These are phyloP conservation scores for Tachycineta bicolor DNA, from an alignment of 2,113 vertebrate genomes.

Conservation along the genomic window DNA sequence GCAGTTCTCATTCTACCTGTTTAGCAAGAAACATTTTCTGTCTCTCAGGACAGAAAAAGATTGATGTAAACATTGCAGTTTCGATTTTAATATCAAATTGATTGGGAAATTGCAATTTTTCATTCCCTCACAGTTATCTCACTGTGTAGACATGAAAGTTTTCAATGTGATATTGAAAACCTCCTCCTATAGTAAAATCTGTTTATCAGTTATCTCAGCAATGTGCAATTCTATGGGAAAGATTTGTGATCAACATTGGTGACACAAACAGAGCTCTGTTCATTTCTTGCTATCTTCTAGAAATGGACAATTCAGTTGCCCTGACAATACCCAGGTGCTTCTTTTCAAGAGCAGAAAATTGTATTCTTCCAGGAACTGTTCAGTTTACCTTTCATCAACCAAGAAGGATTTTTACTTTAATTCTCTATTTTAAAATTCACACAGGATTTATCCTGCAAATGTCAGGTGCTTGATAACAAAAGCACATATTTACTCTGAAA, in stretches of 20 bases:
- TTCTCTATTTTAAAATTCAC: conserved; percentile 50
- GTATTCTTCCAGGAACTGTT: conserved; percentile 30
- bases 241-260: not conserved
- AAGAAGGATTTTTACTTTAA: conserved; percentile 40
- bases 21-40: not conserved
- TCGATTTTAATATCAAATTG: not conserved
- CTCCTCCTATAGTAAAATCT: not conserved
- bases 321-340: not conserved
- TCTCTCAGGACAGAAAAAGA: not conserved
- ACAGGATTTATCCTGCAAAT: conserved; percentile 29
- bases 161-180: not conserved
- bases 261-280: not conserved
- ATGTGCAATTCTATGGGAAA: not conserved
- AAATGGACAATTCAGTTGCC: not conserved
- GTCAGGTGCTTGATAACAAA: conserved; percentile 36
- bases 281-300: not conserved
- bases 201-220: not conserved
- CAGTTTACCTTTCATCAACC: conserved; percentile 20
- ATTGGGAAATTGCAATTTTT: not conserved
- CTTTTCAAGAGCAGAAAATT: conserved; percentile 28
- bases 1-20: not conserved
- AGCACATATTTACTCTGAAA: conserved; percentile 19
- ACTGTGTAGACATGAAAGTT: not conserved
- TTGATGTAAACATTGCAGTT: not conserved
- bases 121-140: not conserved